These are phyloP conservation scores for Drosophila chauvacae DNA, from an alignment of 1,140 invertebrate species.

Conservation along the genomic window DNA sequence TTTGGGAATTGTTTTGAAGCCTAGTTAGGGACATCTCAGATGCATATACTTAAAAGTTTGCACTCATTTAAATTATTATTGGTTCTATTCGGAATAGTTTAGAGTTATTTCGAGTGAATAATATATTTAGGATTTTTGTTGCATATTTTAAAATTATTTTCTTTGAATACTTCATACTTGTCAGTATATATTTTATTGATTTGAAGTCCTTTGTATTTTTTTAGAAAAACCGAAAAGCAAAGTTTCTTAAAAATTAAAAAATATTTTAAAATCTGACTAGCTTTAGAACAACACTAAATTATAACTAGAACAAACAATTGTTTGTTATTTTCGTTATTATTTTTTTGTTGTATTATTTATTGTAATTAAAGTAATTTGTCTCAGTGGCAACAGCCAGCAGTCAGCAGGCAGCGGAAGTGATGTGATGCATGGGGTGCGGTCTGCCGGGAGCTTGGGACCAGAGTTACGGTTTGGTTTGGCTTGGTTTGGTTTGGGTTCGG, in stretches of 20 bases:
- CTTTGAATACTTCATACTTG: background rate
- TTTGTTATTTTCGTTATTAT: too few relatives aligned
- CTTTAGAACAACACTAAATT: too few relatives aligned
- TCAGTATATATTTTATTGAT: background rate
- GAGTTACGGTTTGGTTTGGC: slow-evolving; percentile 36
- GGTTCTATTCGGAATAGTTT: background rate
- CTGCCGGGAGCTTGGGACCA: slow-evolving; percentile 34
- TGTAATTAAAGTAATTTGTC: background rate
- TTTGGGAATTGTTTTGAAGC: background rate
- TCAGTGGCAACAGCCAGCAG: slow-evolving; percentile 41
- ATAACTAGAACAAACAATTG: background rate
- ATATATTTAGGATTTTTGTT: background rate
- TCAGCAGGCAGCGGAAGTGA: slow-evolving; percentile 76
- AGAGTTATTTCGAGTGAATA: background rate
- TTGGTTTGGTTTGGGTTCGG: slow-evolving; percentile 22
- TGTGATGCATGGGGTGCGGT: slow-evolving; percentile 78
- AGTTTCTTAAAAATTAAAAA: background rate
- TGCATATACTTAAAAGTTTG: background rate
- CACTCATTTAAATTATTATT: background rate
- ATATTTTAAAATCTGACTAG: background rate
- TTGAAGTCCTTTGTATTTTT: background rate
- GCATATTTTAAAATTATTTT: background rate
- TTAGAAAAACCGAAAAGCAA: background rate
- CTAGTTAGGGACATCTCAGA: background rate
- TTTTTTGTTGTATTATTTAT: background rate